Conservation (phyloP, 2,113 vertebrate genomes). For the Catharus fuscescens region DNA sequence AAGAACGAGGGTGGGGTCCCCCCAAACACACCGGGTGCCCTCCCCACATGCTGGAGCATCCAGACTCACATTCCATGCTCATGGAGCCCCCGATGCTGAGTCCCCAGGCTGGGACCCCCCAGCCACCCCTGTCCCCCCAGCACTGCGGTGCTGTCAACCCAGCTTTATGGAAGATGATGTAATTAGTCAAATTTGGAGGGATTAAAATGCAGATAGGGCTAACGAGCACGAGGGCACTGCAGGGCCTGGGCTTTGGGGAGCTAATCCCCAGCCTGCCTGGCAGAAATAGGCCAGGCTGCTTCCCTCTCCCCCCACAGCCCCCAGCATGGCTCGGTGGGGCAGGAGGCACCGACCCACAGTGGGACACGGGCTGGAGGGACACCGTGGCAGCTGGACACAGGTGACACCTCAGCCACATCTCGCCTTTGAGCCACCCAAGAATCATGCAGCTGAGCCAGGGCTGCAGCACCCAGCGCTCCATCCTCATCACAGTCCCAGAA, state of each 20-base stretch:
- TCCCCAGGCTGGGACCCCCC: not conserved
- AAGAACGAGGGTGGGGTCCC: rapidly evolving
- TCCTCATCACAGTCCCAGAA: too few relatives aligned
- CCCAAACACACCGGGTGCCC: rapidly evolving
- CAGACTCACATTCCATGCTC: too few relatives aligned
- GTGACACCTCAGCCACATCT: rapidly evolving
- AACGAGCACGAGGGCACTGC: not conserved
- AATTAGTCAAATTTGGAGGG: not conserved
- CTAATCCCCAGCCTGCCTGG: not conserved
- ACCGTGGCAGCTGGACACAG: rapidly evolving
- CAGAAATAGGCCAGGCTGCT: constrained; percentile 25
- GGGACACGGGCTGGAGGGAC: rapidly evolving
- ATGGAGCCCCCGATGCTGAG: rapidly evolving
- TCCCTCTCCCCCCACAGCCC: not conserved
- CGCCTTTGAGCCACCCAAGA: rapidly evolving
- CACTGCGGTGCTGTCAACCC: not conserved
- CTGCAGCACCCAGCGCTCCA: rapidly evolving
- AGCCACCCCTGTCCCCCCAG: not conserved
- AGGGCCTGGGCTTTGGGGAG: not conserved
- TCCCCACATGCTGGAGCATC: rapidly evolving
- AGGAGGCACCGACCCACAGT: rapidly evolving
- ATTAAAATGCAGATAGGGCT: constrained; percentile 47
- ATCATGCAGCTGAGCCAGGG: rapidly evolving
- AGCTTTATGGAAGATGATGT: not conserved
- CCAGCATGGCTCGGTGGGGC: rapidly evolving